phyloP scores from a whole-genome alignment of 2,113 vertebrate species.

The Oxyruncus cristatus region DNA sequence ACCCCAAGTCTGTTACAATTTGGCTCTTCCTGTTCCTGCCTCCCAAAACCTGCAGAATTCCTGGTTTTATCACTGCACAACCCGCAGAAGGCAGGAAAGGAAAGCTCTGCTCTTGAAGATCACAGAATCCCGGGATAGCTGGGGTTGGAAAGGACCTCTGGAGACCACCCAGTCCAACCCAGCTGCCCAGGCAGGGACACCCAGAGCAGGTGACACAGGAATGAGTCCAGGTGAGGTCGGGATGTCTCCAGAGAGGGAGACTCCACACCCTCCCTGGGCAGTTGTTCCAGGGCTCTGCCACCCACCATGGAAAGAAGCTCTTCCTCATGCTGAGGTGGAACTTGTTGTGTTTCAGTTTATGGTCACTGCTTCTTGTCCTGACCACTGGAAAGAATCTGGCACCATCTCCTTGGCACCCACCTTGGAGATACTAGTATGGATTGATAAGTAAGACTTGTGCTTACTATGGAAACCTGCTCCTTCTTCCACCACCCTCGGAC shows the following conservation, averaged over 20 bases:
- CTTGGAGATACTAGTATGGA: neutral
- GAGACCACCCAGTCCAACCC: neutral
- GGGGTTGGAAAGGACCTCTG: neutral
- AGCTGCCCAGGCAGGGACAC: neutral
- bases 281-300: neutral
- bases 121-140: neutral
- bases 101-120: neutral
- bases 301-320: neutral
- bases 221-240: neutral
- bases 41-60: neutral
- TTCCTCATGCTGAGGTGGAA: neutral
- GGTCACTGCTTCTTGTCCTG: neutral
- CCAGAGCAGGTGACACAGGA: neutral
- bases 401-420: neutral
- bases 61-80: neutral
- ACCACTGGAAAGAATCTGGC: neutral
- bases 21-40: neutral
- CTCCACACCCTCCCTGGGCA: neutral
- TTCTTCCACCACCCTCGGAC: neutral
- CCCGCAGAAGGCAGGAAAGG: neutral
- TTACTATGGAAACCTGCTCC: neutral
- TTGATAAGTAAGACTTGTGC: neutral
- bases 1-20: rapidly evolving
- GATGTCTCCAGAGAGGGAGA: neutral
- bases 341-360: rapidly evolving